Evolutionary conservation across 2,113 vertebrate genomes (phyloP).

Genomic region (Seriola dumerili): DNA sequence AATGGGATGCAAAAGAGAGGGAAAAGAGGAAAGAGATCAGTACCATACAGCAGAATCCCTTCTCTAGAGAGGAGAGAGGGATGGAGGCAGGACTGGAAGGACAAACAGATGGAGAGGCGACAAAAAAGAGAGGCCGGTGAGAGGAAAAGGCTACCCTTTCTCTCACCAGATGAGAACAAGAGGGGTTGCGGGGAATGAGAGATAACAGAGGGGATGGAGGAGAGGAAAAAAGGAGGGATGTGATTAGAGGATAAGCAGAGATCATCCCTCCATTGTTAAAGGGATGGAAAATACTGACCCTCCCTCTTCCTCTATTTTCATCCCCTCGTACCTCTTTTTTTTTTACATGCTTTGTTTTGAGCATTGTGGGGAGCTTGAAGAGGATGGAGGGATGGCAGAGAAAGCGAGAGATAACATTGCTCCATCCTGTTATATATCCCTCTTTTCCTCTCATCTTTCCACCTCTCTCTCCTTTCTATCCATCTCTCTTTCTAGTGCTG

Average conservation of each 20-base stretch:
- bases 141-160: conserved; percentile 59
- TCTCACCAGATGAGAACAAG: conserved; percentile 61
- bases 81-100: conserved; percentile 67
- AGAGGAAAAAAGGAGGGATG: conserved; percentile 67
- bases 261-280: conserved; percentile 80
- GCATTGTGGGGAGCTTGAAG: conserved; percentile 69
- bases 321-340: conserved; percentile 39
- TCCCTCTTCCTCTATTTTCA: conserved; percentile 72
- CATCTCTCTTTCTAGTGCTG: conserved; percentile 63
- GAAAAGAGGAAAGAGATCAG: conserved; percentile 39
- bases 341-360: conserved; percentile 67
- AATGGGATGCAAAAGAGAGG: conserved; percentile 17
- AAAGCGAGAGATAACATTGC: conserved; percentile 69
- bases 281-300: conserved; percentile 72
- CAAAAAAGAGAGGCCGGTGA: conserved; percentile 55
- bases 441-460: conserved; percentile 69
- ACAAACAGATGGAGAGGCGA: conserved; percentile 72
- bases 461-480: conserved; percentile 53
- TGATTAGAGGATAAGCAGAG: conserved; percentile 81
- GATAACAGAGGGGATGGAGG: conserved; percentile 65
- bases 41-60: conserved; percentile 60
- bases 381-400: conserved; percentile 70
- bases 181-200: conserved; percentile 42
- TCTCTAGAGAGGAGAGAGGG: conserved; percentile 66
- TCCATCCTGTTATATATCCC: conserved; percentile 72